Percentiles rank a stretch among this genome's conserved stretches.
Evolutionary conservation across 2,797 vertebrate species (phyloP).

Genomic region (Rhabdomys pumilio): DNA sequence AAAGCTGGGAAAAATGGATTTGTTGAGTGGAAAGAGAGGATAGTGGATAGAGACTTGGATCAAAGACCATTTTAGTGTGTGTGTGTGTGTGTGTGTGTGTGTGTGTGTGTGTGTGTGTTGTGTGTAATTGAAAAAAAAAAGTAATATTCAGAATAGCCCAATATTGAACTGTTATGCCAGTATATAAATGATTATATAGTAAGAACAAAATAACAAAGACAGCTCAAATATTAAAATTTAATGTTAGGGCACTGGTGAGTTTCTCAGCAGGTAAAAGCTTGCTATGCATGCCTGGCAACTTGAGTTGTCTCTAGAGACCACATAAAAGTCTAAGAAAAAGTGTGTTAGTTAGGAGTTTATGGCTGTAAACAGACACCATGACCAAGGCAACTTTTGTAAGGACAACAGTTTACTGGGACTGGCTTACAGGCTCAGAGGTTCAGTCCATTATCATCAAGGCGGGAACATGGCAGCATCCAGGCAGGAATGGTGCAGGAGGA

Average conservation of each 20-base stretch:
- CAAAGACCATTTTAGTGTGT: neutral
- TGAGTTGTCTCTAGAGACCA: neutral
- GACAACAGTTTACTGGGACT: no score
- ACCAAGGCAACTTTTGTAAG: no score
- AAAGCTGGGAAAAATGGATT: neutral
- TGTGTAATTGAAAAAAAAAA: neutral
- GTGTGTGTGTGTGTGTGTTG: neutral
- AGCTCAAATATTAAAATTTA: constrained; percentile 49
- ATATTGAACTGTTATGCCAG: constrained; percentile 22
- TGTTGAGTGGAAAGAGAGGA: neutral
- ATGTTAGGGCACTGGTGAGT: neutral
- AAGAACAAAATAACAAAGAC: neutral
- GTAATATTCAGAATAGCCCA: neutral
- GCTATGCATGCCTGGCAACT: neutral
- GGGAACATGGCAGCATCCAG: no score
- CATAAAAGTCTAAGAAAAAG: neutral
- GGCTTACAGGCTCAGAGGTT: no score
- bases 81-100: neutral
- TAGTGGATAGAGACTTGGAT: neutral
- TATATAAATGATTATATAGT: constrained; percentile 44
- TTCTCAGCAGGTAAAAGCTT: neutral
- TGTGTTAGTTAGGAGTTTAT: no score
- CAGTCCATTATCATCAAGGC: no score
- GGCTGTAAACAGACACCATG: no score
- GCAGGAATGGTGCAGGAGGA: no score